Evolutionary conservation across 2,888 invertebrate species (phyloP), one percentile per base, ranked within the genome.

Genomic region (Drosophila differens): DNA sequence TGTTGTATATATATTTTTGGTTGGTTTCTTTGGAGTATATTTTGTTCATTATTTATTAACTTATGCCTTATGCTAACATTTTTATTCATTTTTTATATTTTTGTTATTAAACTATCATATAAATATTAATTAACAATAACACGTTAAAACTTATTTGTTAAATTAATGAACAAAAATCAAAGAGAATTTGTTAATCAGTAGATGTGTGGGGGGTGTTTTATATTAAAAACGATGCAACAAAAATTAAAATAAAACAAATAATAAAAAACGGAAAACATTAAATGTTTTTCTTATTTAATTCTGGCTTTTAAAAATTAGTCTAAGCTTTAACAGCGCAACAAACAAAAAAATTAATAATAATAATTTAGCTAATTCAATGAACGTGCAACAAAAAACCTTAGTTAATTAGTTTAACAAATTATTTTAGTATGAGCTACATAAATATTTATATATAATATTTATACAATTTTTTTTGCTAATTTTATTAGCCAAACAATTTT

Each of bases 1-100:
- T 81, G 79, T 86, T 90, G 79, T 91, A 89, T 92, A 90, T 92
- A 84, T 84, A 57, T 84, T 81, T 92, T 93, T 93, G 92, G 92
- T 93, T 93, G 92, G 91, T 93, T 93, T 93, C 92, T 93, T 93
- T 93, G 92, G 92, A 93, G 92, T 93, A 93, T 93, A 93, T 92
- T 91, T 81, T 86, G 81, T 79, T 82, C 80, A 78, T 89, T 82
- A 82, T 70, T 77, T 83, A 82, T 71, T 89, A 85, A 79, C 90
- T 89, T 87, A 91, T 67, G 66, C 62, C 66, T 89, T 78, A 71
- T 65, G 80, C 90, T 87, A 85, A 70, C 63, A 70, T 77, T 76
- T 77, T 77, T 57, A 57, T 39, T 63, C 52, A 69, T 72, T 61
- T 28, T 71, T 57, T 78, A 61, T 73, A 76, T 76, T 72, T 58